Evolutionary conservation across 2,797 vertebrate genomes (phyloP).

Genomic region (Brachymystax lenok): DNA sequence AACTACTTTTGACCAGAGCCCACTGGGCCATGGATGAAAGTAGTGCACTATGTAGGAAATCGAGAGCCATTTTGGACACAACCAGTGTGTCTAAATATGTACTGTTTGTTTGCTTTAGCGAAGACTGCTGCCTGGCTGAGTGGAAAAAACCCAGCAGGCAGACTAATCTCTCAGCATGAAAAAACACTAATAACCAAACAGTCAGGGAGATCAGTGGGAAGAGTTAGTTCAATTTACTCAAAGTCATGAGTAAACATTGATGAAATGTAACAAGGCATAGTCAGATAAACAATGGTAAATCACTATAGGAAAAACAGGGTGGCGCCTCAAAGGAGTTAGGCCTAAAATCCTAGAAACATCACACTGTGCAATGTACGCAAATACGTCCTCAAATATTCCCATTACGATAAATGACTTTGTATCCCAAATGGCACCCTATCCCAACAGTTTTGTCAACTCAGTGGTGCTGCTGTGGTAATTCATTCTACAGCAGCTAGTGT

Average conservation of each 20-base stretch:
- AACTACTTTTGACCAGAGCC: background rate
- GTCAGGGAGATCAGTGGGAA: background rate
- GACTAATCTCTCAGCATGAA: constrained; percentile 5
- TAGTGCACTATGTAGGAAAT: background rate
- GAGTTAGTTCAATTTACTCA: background rate
- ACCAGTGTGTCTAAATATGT: background rate
- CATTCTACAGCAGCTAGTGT: background rate
- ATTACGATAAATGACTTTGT: background rate
- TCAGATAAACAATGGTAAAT: background rate
- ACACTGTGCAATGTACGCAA: background rate
- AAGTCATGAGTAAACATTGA: background rate
- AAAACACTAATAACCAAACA: background rate
- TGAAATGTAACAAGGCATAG: background rate
- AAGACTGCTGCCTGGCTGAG: constrained; percentile 5
- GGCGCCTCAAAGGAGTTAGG: background rate
- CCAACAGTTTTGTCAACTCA: background rate
- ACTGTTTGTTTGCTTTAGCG: constrained; percentile 4
- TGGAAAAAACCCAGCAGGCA: background rate
- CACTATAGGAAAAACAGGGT: background rate
- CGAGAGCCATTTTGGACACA: background rate
- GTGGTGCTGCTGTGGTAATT: background rate
- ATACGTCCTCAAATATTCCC: background rate
- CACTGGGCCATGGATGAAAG: background rate
- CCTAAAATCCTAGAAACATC: background rate
- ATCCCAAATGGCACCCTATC: too few species aligned